Percentiles rank a stretch among this genome's conserved stretches.
These are phyloP conservation scores for Sisyra terminalis DNA, from an alignment of 2,888 invertebrate species.

Conservation along the genomic window DNA sequence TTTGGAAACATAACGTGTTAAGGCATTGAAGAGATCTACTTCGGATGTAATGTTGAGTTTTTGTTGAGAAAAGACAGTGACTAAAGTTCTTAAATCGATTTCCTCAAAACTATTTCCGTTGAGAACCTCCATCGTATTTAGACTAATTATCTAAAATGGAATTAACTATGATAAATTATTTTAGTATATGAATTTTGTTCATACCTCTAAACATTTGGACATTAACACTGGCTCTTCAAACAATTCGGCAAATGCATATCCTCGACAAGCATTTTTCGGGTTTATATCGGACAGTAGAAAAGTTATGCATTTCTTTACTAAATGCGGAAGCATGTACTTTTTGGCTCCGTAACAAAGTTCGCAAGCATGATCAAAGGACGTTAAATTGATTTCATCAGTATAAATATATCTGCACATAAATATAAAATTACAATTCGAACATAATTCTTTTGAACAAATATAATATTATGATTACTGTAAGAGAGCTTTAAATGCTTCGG, in stretches of 20 bases:
- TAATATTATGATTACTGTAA: constrained; percentile 38
- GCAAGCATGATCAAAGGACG: constrained; percentile 72
- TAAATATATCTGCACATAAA: constrained; percentile 53
- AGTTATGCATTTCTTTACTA: constrained; percentile 68
- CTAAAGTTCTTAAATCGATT: too few relatives aligned
- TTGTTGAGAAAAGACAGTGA: too few relatives aligned
- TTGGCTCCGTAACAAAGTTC: constrained; percentile 78
- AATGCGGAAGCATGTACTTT: constrained; percentile 71
- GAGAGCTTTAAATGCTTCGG: constrained; percentile 69
- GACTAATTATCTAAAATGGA: too few relatives aligned
- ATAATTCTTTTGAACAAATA: too few relatives aligned
- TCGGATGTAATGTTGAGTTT: too few relatives aligned
- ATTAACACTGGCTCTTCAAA: constrained; percentile 69
- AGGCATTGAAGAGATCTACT: too few relatives aligned
- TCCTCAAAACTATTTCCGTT: too few relatives aligned
- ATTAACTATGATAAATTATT: too few relatives aligned
- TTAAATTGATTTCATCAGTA: constrained; percentile 61
- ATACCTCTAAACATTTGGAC: constrained; percentile 65
- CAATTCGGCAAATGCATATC: constrained; percentile 71
- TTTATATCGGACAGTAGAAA: constrained; percentile 58
- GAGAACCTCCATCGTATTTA: too few relatives aligned
- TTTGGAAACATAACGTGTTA: too few relatives aligned
- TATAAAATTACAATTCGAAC: neutral
- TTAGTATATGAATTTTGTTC: constrained; percentile 9
- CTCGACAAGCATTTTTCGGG: constrained; percentile 66